Evolutionary conservation across 1,140 invertebrate species (phyloP).

Genomic region (Teleopsis dalmanni): DNA sequence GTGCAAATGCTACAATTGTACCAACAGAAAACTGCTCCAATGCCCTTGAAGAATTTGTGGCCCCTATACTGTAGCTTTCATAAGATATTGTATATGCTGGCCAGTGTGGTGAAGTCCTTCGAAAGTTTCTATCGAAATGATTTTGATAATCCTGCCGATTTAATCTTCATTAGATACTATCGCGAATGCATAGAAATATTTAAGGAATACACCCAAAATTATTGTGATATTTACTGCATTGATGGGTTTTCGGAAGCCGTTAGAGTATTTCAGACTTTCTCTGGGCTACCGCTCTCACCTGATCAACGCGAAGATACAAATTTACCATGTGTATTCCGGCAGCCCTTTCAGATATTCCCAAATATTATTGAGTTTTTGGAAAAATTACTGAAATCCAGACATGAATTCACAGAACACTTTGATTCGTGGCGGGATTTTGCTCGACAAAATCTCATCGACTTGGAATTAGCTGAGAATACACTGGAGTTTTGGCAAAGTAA

Average conservation of each 20-base stretch:
- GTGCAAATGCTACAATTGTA: constrained; percentile 15
- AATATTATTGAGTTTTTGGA: constrained; percentile 36
- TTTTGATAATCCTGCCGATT: constrained; percentile 54
- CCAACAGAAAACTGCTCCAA: constrained; percentile 6
- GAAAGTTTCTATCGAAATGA: constrained; percentile 58
- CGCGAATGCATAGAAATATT: constrained; percentile 67
- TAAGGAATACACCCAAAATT: constrained; percentile 61
- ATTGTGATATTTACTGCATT: constrained; percentile 66
- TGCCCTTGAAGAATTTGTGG: constrained; percentile 4
- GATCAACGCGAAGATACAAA: constrained; percentile 11
- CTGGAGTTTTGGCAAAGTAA: constrained; percentile 38
- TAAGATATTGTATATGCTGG: constrained; percentile 62
- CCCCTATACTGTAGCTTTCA: constrained; percentile 50
- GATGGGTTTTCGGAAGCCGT: constrained; percentile 45
- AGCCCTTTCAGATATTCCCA: constrained; percentile 33
- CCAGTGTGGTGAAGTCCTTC: constrained; percentile 58
- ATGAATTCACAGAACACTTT: constrained; percentile 29
- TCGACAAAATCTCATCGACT: constrained; percentile 29
- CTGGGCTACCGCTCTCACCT: constrained; percentile 16
- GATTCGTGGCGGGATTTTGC: constrained; percentile 31
- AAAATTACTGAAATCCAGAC: constrained; percentile 21
- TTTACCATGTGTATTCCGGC: constrained; percentile 30
- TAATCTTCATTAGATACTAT: constrained; percentile 60
- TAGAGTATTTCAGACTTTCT: constrained; percentile 16
- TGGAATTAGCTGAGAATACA: constrained; percentile 39